Evolutionary conservation across 2,113 vertebrate species (phyloP).

Genomic region (Scatophagus argus): DNA sequence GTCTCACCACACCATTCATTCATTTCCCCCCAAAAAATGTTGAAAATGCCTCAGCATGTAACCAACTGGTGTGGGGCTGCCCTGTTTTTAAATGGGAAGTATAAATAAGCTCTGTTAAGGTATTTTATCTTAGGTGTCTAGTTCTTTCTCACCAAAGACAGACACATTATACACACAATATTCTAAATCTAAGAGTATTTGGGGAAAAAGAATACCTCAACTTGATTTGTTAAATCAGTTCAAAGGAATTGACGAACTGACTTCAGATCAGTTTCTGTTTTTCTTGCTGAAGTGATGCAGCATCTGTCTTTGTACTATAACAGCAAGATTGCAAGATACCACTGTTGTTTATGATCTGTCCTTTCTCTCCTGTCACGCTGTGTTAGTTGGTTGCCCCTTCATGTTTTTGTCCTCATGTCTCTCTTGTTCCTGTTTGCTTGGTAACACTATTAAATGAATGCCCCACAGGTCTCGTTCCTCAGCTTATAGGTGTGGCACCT

Average conservation of each 20-base stretch:
- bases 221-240: background rate
- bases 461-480: constrained; percentile 93
- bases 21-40: too few species aligned
- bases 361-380: background rate
- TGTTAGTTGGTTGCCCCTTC: background rate
- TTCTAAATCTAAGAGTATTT: background rate
- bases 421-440: background rate
- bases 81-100: background rate
- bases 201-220: background rate
- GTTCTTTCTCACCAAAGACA: background rate
- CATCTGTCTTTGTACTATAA: background rate
- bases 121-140: background rate
- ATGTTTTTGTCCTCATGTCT: background rate
- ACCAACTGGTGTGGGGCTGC: background rate
- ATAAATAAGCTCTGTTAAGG: background rate
- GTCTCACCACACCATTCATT: background rate
- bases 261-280: too few species aligned
- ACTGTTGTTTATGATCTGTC: background rate
- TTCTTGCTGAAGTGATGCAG: background rate
- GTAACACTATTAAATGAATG: constrained; percentile 21
- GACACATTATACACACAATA: too few species aligned
- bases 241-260: too few species aligned
- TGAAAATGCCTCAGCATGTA: background rate
- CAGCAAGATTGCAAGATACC: background rate
- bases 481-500: constrained; percentile 98